Evolutionary conservation across 2,113 vertebrate genomes (phyloP).

Genomic region (Vulpes lagopus): DNA sequence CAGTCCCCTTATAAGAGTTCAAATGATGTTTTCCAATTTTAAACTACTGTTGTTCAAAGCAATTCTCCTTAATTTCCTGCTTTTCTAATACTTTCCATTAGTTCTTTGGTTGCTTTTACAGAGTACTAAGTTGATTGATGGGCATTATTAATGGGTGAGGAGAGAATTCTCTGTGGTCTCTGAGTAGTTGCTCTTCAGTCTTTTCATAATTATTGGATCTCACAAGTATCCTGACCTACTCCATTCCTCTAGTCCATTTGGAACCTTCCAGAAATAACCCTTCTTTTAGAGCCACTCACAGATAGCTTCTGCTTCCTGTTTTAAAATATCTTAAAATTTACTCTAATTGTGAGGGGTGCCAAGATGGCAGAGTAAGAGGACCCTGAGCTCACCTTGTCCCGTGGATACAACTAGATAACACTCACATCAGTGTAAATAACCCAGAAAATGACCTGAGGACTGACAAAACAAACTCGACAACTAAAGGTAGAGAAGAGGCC

Average conservation of each 20-base stretch:
- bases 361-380: not conserved
- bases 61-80: not conserved
- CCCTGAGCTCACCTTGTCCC: not conserved
- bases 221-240: not conserved
- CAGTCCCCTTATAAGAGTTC: slow-evolving; percentile 32
- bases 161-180: not conserved
- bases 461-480: not conserved
- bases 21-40: slow-evolving; percentile 58
- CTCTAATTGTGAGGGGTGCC: slow-evolving; percentile 1
- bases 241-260: not conserved
- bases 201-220: not conserved
- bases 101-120: not conserved
- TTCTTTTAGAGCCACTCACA: slow-evolving; percentile 4
- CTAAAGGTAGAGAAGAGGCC: not conserved
- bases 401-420: not conserved
- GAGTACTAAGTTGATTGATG: not conserved
- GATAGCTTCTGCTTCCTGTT: slow-evolving; percentile 26
- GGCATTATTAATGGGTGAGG: not conserved
- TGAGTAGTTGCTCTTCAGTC: not conserved
- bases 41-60: not conserved
- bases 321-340: slow-evolving; percentile 65
- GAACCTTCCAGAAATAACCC: slow-evolving; percentile 37
- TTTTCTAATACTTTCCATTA: not conserved
- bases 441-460: not conserved
- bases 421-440: not conserved